Conservation (phyloP, 2,888 invertebrate genomes). For the Lycaena phlaeas region DNA sequence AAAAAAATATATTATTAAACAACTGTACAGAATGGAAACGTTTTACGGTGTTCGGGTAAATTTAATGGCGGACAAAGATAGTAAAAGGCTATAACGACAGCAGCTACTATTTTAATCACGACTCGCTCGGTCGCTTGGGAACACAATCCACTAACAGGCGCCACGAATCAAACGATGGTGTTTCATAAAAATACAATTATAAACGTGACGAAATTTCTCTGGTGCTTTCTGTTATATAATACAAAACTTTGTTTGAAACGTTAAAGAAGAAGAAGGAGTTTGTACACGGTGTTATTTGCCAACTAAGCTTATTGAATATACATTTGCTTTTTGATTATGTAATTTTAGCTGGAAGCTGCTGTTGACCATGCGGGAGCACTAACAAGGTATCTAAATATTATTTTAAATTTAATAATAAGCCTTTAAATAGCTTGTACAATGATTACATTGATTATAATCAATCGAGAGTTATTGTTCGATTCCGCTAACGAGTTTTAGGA, state of each 20-base stretch:
- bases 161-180: constrained; percentile 5
- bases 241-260: no score
- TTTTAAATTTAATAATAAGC: no score
- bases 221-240: neutral
- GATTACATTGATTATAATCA: neutral
- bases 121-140: neutral
- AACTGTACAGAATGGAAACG: neutral
- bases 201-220: neutral
- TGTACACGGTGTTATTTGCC: no score
- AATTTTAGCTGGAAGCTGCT: no score
- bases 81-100: neutral
- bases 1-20: constrained; percentile 21
- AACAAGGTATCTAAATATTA: no score
- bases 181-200: neutral
- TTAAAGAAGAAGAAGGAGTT: neutral
- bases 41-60: constrained; percentile 2
- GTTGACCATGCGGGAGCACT: no score
- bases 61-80: constrained; percentile 3
- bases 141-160: neutral
- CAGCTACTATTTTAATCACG: constrained; percentile 1
- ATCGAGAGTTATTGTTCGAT: neutral
- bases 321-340: no score
- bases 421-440: no score
- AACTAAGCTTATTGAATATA: no score
- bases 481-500: neutral